phyloP scores from a whole-genome alignment of 2,797 vertebrate species.

The Chromis chromis region DNA sequence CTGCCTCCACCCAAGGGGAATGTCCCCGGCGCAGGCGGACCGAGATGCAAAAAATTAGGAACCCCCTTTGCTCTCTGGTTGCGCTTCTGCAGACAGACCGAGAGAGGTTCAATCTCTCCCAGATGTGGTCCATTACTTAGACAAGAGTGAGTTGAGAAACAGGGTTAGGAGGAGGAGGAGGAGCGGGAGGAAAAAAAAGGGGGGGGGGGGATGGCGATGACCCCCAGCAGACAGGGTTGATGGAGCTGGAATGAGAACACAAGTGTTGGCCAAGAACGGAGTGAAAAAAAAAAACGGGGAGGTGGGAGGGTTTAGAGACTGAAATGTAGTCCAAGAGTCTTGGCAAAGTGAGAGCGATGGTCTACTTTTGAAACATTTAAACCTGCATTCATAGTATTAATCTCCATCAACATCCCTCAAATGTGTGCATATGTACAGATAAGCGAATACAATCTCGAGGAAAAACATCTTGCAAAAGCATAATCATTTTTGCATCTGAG shows the following conservation, averaged over 20 bases:
- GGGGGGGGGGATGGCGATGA: constrained; percentile 53
- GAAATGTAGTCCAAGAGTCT: constrained; percentile 44
- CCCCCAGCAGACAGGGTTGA: constrained; percentile 84
- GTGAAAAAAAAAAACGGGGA: constrained; percentile 34
- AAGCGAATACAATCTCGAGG: constrained; percentile 21
- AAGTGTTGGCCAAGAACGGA: constrained; percentile 66
- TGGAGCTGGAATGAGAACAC: constrained; percentile 79
- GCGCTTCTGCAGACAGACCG: constrained; percentile 39
- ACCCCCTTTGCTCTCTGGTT: constrained; percentile 33
- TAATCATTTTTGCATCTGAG: constrained; percentile 19
- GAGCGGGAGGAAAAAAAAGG: not conserved
- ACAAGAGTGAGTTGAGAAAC: constrained; percentile 67
- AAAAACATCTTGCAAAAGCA: constrained; percentile 29
- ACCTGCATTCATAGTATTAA: constrained; percentile 45
- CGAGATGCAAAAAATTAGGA: constrained; percentile 24
- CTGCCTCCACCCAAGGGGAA: constrained; percentile 12
- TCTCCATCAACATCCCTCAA: constrained; percentile 54
- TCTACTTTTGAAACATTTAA: constrained; percentile 23
- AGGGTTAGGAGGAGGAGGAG: constrained; percentile 44
- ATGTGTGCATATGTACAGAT: constrained; percentile 29
- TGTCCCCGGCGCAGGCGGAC: constrained; percentile 25
- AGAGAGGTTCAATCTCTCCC: constrained; percentile 79
- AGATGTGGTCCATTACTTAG: constrained; percentile 82
- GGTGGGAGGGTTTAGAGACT: not conserved
- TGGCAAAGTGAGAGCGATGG: constrained; percentile 16